Conservation (phyloP, 2,888 invertebrate genomes). For the Macrosoma leucophasiata region DNA sequence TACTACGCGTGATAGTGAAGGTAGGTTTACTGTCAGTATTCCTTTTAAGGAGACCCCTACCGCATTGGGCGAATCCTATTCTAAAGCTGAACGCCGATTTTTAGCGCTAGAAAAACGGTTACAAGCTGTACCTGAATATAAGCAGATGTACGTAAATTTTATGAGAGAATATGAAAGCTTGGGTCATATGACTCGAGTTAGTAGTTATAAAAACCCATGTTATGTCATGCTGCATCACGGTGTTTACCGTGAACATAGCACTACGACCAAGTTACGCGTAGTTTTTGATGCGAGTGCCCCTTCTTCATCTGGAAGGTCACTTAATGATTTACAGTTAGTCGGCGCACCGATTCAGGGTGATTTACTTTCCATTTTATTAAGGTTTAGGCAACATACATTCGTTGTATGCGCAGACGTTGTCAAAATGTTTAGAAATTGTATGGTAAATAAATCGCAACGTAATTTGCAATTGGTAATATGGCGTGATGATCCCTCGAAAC, state of each 20-base stretch:
- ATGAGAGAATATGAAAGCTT: conserved; percentile 1
- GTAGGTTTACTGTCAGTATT: conserved; percentile 18
- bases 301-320: conserved; percentile 2
- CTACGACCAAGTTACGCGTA: conserved; percentile 4
- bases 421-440: conserved; percentile 6
- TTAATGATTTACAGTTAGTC: conserved; percentile 2
- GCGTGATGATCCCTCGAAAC: conserved; percentile 1
- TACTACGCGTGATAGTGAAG: conserved; percentile 13
- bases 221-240: conserved; percentile 2
- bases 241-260: conserved; percentile 3
- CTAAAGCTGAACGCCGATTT: conserved; percentile 3
- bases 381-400: neutral
- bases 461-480: conserved; percentile 1
- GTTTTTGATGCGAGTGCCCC: conserved; percentile 5
- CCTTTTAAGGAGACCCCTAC: conserved; percentile 12
- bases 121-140: conserved; percentile 6
- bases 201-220: neutral
- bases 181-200: conserved; percentile 5
- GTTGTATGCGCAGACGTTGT: conserved; percentile 12
- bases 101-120: conserved; percentile 14
- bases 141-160: conserved; percentile 10
- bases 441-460: neutral
- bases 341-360: conserved; percentile 1
- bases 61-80: conserved; percentile 13
- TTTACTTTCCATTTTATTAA: conserved; percentile 3